These are phyloP conservation scores for Myxocyprinus asiaticus DNA, from an alignment of 2,113 vertebrate genomes.

Conservation along the genomic window DNA sequence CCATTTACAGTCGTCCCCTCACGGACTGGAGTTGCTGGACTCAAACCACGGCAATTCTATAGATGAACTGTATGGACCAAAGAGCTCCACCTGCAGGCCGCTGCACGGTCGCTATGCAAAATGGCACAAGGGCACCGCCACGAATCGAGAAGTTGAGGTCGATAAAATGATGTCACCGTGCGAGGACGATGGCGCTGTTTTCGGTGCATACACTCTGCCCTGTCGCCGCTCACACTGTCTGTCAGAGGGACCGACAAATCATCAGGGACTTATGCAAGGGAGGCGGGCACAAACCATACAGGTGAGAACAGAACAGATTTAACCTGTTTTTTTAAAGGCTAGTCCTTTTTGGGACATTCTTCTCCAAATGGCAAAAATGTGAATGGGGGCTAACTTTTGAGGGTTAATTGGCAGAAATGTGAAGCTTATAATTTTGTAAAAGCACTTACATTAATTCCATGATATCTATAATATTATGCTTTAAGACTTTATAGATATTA, in stretches of 20 bases:
- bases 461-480: no score
- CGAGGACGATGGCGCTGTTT: constrained; percentile 77
- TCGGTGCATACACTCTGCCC: constrained; percentile 89
- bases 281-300: constrained; percentile 92
- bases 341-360: no score
- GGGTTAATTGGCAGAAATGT: no score
- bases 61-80: constrained; percentile 83
- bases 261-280: constrained; percentile 83
- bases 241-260: constrained; percentile 83
- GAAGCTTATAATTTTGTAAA: no score
- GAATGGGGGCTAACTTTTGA: no score
- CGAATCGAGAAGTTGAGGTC: constrained; percentile 63
- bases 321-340: no score
- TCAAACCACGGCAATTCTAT: constrained; percentile 86
- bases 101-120: constrained; percentile 77
- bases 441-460: no score
- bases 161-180: constrained; percentile 77
- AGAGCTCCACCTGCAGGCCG: constrained; percentile 66
- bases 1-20: constrained; percentile 70
- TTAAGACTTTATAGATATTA: no score
- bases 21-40: constrained; percentile 53
- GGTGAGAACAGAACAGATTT: constrained; percentile 70
- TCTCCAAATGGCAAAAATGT: no score
- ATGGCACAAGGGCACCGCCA: constrained; percentile 73
- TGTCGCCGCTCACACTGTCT: constrained; percentile 95